Percentiles rank a stretch among this genome's conserved stretches.
Evolutionary conservation across 2,113 vertebrate genomes (phyloP).

Genomic region (Sarotherodon lohbergeri): DNA sequence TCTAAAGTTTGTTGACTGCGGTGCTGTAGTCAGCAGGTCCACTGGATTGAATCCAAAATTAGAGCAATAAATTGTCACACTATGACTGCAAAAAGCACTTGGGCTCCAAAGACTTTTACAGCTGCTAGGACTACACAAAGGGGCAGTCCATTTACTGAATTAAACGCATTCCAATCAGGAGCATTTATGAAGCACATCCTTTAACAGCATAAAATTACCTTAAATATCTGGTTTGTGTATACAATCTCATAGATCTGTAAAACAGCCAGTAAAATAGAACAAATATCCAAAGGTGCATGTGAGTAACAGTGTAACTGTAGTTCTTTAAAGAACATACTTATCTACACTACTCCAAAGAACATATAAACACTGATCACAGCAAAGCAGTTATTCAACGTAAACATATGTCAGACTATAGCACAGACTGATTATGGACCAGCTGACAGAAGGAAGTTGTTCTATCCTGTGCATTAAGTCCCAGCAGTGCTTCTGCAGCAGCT

Average conservation of each 20-base stretch:
- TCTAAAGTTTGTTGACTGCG: background rate
- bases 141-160: constrained; percentile 21
- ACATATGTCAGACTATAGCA: background rate
- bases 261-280: background rate
- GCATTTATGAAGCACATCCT: background rate
- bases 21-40: constrained; percentile 40
- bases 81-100: constrained; percentile 25
- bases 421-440: background rate
- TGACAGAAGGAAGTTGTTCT: constrained; percentile 13
- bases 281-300: background rate
- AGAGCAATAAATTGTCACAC: constrained; percentile 46
- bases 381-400: background rate
- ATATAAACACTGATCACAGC: background rate
- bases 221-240: background rate
- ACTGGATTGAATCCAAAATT: constrained; percentile 34
- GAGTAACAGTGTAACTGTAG: background rate
- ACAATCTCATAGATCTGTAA: background rate
- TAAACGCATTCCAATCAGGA: background rate
- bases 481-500: constrained; percentile 8
- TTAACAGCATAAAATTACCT: background rate
- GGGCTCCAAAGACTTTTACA: constrained; percentile 25
- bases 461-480: constrained; percentile 24
- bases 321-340: background rate
- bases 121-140: constrained; percentile 15
- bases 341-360: background rate